Conservation (phyloP, 2,888 invertebrate genomes). For the Synergus japonicus region DNA sequence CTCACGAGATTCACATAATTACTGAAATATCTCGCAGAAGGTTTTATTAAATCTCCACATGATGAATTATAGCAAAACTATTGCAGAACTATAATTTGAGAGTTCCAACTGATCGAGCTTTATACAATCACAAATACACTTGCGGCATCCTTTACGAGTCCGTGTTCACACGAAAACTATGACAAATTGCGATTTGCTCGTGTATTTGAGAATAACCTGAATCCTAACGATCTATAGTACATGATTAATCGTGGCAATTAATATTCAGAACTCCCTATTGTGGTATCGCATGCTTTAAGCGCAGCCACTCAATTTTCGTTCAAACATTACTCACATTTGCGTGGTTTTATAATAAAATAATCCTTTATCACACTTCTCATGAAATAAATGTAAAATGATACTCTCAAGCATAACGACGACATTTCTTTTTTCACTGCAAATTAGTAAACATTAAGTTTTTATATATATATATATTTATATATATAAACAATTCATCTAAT, state of each 20-base stretch:
- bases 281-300: slow-evolving; percentile 21
- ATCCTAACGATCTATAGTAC: slow-evolving; percentile 31
- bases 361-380: background rate
- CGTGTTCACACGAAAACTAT: slow-evolving; percentile 39
- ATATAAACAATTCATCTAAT: no score
- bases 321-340: slow-evolving; percentile 5
- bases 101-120: slow-evolving; percentile 12
- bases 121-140: slow-evolving; percentile 25
- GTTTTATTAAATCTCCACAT: background rate
- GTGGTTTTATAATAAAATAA: background rate
- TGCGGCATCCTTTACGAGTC: background rate
- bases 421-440: no score
- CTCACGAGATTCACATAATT: background rate
- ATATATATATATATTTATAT: no score
- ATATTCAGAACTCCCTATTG: slow-evolving; percentile 35
- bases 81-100: slow-evolving; percentile 18
- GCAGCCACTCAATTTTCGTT: slow-evolving; percentile 33
- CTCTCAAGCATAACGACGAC: background rate
- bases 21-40: background rate
- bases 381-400: background rate
- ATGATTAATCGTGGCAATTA: slow-evolving; percentile 36
- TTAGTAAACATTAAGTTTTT: no score
- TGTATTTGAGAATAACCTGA: slow-evolving; percentile 38
- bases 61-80: slow-evolving; percentile 8
- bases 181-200: slow-evolving; percentile 37